Percentiles rank a stretch among this genome's conserved stretches.
phyloP scores from a whole-genome alignment of 1,140 invertebrate species.

The Plodia interpunctella region DNA sequence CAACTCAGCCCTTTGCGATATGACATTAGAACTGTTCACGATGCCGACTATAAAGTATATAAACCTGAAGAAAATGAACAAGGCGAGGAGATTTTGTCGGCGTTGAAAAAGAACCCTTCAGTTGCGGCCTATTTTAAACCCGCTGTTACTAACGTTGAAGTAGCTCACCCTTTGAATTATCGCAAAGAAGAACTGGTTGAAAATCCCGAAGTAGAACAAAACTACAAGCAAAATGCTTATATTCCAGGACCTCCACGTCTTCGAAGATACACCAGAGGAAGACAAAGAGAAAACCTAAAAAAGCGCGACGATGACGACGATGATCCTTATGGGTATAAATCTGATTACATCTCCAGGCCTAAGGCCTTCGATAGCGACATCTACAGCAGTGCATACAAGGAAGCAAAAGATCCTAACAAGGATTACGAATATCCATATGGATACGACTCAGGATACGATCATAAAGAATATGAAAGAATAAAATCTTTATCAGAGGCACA shows the following conservation, averaged over 20 bases:
- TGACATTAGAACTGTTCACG: constrained; percentile 67
- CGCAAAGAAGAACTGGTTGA: constrained; percentile 57
- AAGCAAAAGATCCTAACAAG: constrained; percentile 59
- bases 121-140: constrained; percentile 66
- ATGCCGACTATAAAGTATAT: constrained; percentile 70
- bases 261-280: constrained; percentile 61
- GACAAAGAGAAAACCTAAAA: constrained; percentile 50
- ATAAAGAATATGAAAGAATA: constrained; percentile 74
- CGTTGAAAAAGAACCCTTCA: constrained; percentile 63
- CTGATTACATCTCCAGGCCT: constrained; percentile 67
- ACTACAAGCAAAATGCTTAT: constrained; percentile 71
- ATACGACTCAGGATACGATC: constrained; percentile 69
- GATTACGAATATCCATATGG: constrained; percentile 70
- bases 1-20: constrained; percentile 58
- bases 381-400: constrained; percentile 66
- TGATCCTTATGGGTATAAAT: constrained; percentile 62
- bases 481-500: constrained; percentile 77
- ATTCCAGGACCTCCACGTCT: constrained; percentile 65
- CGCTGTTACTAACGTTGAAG: constrained; percentile 60
- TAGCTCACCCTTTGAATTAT: constrained; percentile 60
- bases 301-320: constrained; percentile 57
- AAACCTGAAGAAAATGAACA: constrained; percentile 60
- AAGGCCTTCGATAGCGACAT: constrained; percentile 67
- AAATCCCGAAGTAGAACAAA: constrained; percentile 51
- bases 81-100: constrained; percentile 54